Base-by-base conservation (phyloP, 2,888 invertebrate species). In the Fissipunctia ypsillon region DNA sequence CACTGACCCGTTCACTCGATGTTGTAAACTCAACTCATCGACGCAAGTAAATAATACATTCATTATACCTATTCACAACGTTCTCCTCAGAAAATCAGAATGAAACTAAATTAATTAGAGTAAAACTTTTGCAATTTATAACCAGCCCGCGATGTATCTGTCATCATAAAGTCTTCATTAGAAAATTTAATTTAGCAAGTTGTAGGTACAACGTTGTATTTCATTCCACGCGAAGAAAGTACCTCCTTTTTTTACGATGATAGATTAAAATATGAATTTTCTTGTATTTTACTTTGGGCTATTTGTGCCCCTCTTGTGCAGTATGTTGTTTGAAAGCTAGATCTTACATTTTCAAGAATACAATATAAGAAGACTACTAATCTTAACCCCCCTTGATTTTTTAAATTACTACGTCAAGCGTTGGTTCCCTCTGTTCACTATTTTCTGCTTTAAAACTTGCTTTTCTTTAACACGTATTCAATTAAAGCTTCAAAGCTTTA, bases 71-170 rank as follows among this genome's bases (percentile, higher is more conserved):
- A 68, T 71, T 54, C 72, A 12, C 31, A 64, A 48, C 35, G 12
- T 73, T 65, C 43, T 74, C 74, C 81, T 60, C 41, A 82, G 57
- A 74, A 70, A n/a, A 45, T 68, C 43, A 75, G 56, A 73, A 72
- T 35, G 56, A 67, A 87, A 80, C 74, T 79, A 70, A 85, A 85
- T 83, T 83, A 76, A 84, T 85, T 78, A 73, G n/a, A 52, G 63
- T 70, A 41, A 76, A 84, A 84, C 73, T 84, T 83, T 66, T 61
- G 74, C 74, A 78, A 84, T 84, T 80, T 83, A 84, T 84, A 70
- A 80, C 86, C 72, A 48, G 50, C 56, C 75, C 71, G 69, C 80
- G 78, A 85, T 80, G 65, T 85, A 80, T 76, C 86, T 80, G 81
- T 84, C 84, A 76, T 78, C 86, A 70, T 78, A 80, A 84, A 85